phyloP scores from a whole-genome alignment of 2,797 vertebrate species.

The Sitta carolinensis region DNA sequence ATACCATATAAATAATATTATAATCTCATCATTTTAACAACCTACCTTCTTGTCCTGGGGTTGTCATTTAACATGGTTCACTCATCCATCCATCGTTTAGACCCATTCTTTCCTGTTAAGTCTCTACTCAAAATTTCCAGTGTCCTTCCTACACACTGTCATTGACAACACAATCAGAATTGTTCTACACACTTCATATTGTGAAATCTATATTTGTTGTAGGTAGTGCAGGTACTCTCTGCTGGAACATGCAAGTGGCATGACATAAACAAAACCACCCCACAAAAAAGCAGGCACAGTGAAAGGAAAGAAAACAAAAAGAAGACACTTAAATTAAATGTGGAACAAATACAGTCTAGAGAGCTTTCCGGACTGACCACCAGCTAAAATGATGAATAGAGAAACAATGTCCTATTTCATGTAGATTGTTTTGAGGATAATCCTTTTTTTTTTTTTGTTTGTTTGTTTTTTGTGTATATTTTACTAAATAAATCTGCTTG shows the following conservation, averaged over 20 bases:
- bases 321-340: not conserved
- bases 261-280: not conserved
- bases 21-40: not conserved
- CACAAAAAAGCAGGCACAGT: not conserved
- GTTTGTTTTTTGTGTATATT: not conserved
- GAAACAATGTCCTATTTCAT: not conserved
- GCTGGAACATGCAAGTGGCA: not conserved
- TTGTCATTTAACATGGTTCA: not conserved
- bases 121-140: not conserved
- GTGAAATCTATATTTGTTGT: not conserved
- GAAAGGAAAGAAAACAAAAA: slow-evolving; percentile 6
- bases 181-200: not conserved
- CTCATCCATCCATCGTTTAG: not conserved
- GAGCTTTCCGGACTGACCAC: not conserved
- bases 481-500: not conserved
- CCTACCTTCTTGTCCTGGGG: not conserved
- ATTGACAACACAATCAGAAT: not conserved
- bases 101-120: not conserved
- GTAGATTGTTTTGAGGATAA: not conserved
- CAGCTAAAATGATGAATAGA: not conserved
- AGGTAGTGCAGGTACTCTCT: not conserved
- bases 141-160: not conserved
- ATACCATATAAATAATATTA: not conserved
- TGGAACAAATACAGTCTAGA: not conserved
- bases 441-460: not conserved